These are phyloP conservation scores for Argyrosomus regius DNA, from an alignment of 2,797 vertebrate genomes.

Conservation along the genomic window DNA sequence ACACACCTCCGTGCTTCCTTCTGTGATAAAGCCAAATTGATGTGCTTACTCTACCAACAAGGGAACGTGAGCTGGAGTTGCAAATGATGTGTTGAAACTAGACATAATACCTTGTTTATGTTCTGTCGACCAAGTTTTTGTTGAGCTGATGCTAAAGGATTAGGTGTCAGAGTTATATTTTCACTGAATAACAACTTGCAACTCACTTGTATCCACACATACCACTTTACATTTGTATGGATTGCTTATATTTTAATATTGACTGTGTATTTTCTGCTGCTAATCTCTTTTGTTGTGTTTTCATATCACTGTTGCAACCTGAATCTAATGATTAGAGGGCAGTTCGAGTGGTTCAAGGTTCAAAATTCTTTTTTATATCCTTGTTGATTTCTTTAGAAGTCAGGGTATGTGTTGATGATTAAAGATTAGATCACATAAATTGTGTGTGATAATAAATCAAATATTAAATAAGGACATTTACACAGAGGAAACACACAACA, in stretches of 20 bases:
- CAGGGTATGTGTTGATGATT: neutral
- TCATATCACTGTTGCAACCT: neutral
- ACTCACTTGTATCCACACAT: neutral
- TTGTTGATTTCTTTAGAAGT: neutral
- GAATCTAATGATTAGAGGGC: neutral
- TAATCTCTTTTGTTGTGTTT: neutral
- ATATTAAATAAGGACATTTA: neutral
- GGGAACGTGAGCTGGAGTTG: neutral
- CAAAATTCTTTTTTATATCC: neutral
- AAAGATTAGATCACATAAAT: neutral
- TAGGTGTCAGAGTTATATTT: neutral
- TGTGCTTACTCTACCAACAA: conserved; percentile 5
- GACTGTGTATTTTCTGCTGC: neutral
- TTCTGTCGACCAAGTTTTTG: neutral
- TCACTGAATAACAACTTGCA: neutral
- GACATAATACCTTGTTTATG: conserved; percentile 32
- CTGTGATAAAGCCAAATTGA: conserved; percentile 4
- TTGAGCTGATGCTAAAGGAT: conserved; percentile 20
- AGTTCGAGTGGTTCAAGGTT: neutral
- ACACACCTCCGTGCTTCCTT: conserved; percentile 9
- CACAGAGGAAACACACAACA: neutral
- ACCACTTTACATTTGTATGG: neutral
- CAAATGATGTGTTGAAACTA: conserved; percentile 19
- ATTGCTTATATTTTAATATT: neutral
- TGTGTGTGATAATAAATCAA: neutral